Evolutionary conservation across 2,888 invertebrate species (phyloP), one percentile per base, ranked within the genome.

Genomic region (Drosophila meridionalis): DNA sequence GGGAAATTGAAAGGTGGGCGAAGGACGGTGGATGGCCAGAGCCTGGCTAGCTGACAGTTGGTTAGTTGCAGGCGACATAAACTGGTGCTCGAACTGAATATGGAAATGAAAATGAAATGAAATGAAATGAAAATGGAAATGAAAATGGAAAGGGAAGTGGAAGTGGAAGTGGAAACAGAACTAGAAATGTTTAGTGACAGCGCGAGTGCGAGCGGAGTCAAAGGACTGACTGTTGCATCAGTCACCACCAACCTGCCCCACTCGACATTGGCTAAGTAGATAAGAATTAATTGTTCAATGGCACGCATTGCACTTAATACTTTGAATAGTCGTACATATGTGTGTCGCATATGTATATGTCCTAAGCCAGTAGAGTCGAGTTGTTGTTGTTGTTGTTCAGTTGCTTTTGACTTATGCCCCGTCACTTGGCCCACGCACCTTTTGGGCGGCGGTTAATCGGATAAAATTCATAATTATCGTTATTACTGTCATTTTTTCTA

Each of bases 391-490:
- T 30, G 3, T 32, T 50, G 14, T 12, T 53, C 12, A 0, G 11
- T 4, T 28, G 28, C 38, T 73, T 69, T 70, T 78, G 82, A 84
- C 82, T 83, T 82, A 72, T 77, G 82, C 82, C 70, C 60, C 53
- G 75, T 78, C 77, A 76, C 76, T 73, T 76, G 65, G 57, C 52
- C 71, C 69, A 73, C 78, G 73, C 78, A 69, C 72, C 66, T 71
- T 59, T 69, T 30, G 45, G 48, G 61, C 52, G 63, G 72, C 75
- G 69, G 76, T 90, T 92, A 93, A 92, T 92, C 92, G 93, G 92
- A 93, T 92, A 92, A 92, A 92, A 92, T 91, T 93, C 93, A 92
- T 92, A 93, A 92, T 92, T 93, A 93, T 92, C 86, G 93, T 92
- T 93, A 92, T 93, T 92, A 93, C 91, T 90, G 91, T 91, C 90